phyloP scores from a whole-genome alignment of 2,113 vertebrate genomes.

The Paracanthobrama guichenoti region DNA sequence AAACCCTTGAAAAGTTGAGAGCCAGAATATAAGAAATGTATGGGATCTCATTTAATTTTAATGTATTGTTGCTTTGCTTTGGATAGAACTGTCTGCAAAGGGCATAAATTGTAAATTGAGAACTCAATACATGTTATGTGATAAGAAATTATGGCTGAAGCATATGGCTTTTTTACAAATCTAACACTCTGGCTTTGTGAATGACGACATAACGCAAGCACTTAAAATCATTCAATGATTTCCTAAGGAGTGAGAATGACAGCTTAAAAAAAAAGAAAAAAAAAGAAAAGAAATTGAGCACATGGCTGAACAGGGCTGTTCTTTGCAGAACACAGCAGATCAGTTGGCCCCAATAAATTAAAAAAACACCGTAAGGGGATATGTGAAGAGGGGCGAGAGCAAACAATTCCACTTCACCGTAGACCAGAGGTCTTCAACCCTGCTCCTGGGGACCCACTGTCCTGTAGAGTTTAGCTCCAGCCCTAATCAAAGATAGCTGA shows the following conservation, averaged over 20 bases:
- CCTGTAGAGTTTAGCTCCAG: too few relatives aligned
- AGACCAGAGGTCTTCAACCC: slow-evolving; percentile 16
- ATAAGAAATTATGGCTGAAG: not conserved
- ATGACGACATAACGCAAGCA: not conserved
- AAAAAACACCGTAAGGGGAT: not conserved
- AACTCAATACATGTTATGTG: not conserved
- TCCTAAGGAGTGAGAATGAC: not conserved
- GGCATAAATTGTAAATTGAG: not conserved
- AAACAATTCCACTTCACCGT: not conserved
- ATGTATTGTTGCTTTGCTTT: not conserved
- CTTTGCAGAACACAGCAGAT: not conserved
- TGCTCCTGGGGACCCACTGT: too few relatives aligned
- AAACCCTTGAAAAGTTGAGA: not conserved
- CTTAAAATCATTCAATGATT: slow-evolving; percentile 2
- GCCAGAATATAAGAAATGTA: not conserved
- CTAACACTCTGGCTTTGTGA: not conserved
- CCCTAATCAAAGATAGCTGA: too few relatives aligned
- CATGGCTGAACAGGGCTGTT: not conserved
- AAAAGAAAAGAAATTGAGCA: not conserved
- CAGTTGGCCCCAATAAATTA: not conserved
- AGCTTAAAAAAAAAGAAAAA: slow-evolving; percentile 10
- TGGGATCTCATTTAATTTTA: not conserved
- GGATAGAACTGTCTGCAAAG: not conserved
- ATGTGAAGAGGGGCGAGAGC: not conserved
- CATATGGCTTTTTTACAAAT: too few relatives aligned